Percentiles rank a stretch among this genome's conserved stretches.
phyloP scores from a whole-genome alignment of 2,797 vertebrate genomes.

The Molossus alvarezi region DNA sequence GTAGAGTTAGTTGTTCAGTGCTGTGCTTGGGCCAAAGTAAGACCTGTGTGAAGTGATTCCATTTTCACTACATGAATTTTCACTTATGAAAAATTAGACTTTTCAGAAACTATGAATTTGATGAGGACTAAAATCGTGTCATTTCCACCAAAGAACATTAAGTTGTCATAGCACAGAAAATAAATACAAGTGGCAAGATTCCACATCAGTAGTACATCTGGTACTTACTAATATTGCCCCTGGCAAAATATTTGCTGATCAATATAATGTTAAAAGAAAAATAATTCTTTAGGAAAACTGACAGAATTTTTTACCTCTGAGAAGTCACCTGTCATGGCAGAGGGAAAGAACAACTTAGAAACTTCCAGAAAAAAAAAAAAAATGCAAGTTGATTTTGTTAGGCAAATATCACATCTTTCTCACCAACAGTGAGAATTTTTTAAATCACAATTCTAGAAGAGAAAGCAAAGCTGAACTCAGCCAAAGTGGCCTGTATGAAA shows the following conservation, averaged over 20 bases:
- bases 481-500: slow-evolving; percentile 68
- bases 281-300: slow-evolving; percentile 32
- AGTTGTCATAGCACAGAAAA: slow-evolving; percentile 81
- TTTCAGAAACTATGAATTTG: slow-evolving; percentile 83
- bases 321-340: slow-evolving; percentile 58
- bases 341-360: slow-evolving; percentile 61
- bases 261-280: slow-evolving; percentile 36
- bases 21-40: slow-evolving; percentile 66
- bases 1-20: background rate
- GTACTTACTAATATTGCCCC: slow-evolving; percentile 64
- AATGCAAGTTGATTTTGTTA: slow-evolving; percentile 69
- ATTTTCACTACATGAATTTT: slow-evolving; percentile 87
- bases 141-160: slow-evolving; percentile 78
- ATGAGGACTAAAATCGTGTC: slow-evolving; percentile 79
- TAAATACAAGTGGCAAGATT: slow-evolving; percentile 82
- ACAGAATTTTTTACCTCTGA: slow-evolving; percentile 73
- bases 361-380: slow-evolving; percentile 66
- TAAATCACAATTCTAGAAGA: slow-evolving; percentile 75
- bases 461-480: slow-evolving; percentile 73
- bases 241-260: slow-evolving; percentile 57
- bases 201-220: slow-evolving; percentile 69
- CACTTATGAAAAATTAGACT: slow-evolving; percentile 81
- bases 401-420: slow-evolving; percentile 76
- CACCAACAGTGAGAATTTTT: slow-evolving; percentile 69
- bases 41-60: slow-evolving; percentile 76